Percentiles rank a stretch among this genome's conserved stretches.
phyloP scores from a whole-genome alignment of 2,888 invertebrate genomes.

The Acronicta alni region DNA sequence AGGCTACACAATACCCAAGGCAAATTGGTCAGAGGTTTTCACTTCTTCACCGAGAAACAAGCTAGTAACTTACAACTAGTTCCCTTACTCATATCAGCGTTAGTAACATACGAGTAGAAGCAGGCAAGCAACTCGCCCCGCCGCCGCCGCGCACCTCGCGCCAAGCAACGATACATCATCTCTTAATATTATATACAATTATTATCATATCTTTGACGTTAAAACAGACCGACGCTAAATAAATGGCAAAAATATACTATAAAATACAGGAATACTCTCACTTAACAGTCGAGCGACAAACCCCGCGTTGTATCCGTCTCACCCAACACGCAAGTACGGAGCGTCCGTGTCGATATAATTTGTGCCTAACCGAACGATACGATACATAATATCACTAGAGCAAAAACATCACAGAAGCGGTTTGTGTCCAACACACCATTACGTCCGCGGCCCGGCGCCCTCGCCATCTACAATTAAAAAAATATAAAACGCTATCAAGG shows the following conservation, averaged over 20 bases:
- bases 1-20: conserved; percentile 89
- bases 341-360: conserved; percentile 51
- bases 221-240: conserved; percentile 76
- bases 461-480: conserved; percentile 79
- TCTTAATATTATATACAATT: conserved; percentile 85
- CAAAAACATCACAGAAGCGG: conserved; percentile 86
- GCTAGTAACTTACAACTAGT: conserved; percentile 84
- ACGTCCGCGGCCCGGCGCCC: conserved; percentile 68
- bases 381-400: conserved; percentile 73
- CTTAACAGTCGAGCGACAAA: conserved; percentile 60
- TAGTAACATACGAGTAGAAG: conserved; percentile 74
- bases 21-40: conserved; percentile 88
- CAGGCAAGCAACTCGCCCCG: conserved; percentile 80
- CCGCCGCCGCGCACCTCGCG: conserved; percentile 65
- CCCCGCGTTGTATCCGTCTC: conserved; percentile 56
- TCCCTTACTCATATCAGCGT: conserved; percentile 77
- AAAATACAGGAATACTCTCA: conserved; percentile 72
- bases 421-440: conserved; percentile 76
- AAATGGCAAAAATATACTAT: conserved; percentile 83
- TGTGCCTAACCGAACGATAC: conserved; percentile 63
- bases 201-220: conserved; percentile 75
- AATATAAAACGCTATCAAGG: conserved; percentile 86
- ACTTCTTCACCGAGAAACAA: conserved; percentile 85
- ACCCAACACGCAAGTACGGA: conserved; percentile 23
- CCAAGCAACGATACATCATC: conserved; percentile 77